Evolutionary conservation across 2,113 vertebrate species (phyloP).

Genomic region (Symphodus melops): DNA sequence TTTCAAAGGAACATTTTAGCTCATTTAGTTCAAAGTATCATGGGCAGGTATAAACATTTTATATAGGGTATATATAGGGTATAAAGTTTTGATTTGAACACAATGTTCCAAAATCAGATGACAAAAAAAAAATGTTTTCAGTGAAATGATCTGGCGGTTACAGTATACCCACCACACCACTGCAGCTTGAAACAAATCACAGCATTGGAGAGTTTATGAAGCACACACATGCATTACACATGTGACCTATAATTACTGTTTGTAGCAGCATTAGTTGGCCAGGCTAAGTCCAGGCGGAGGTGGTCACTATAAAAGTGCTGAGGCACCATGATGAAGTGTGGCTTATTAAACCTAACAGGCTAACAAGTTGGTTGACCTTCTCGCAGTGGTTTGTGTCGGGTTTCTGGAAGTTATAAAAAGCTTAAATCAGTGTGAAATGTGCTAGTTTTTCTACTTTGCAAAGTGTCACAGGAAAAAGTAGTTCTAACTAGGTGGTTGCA

Average conservation of each 20-base stretch:
- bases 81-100: not conserved
- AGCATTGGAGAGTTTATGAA: constrained; percentile 50
- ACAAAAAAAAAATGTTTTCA: too few species aligned
- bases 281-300: constrained; percentile 31
- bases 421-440: constrained; percentile 38
- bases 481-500: constrained; percentile 67
- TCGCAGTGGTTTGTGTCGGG: not conserved
- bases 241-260: constrained; percentile 73
- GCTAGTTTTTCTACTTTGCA: constrained; percentile 47
- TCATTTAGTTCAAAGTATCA: constrained; percentile 65
- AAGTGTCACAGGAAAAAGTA: constrained; percentile 62
- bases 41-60: constrained; percentile 54
- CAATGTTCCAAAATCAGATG: not conserved
- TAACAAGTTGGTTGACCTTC: constrained; percentile 6
- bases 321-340: constrained; percentile 68
- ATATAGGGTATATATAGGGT: too few species aligned
- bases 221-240: constrained; percentile 59
- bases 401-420: constrained; percentile 7
- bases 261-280: constrained; percentile 59
- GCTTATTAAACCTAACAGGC: constrained; percentile 44
- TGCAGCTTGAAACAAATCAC: constrained; percentile 43
- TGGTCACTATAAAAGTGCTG: constrained; percentile 76
- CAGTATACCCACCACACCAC: constrained; percentile 9
- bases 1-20: constrained; percentile 72
- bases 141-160: not conserved